Conservation (phyloP, 2,888 invertebrate genomes). For the Glaucopsyche alexis region DNA sequence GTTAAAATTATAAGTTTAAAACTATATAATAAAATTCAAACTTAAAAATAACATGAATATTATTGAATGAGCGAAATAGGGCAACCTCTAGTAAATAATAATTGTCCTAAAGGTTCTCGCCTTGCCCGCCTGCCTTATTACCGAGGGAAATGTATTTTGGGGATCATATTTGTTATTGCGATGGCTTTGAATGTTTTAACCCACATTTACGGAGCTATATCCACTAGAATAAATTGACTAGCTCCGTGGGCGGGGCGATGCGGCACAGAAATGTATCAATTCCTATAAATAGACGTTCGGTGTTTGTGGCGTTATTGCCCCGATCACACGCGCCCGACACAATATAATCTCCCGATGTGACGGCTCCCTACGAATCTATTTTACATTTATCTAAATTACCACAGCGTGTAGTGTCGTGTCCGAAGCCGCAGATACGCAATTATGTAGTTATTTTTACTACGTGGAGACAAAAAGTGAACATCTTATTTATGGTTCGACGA, state of each 20-base stretch:
- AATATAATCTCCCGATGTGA: slow-evolving; percentile 7
- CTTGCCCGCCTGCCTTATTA: background rate
- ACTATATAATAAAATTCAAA: too few relatives aligned
- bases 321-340: slow-evolving; percentile 25
- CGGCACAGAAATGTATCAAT: slow-evolving; percentile 29
- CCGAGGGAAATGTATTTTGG: slow-evolving; percentile 12
- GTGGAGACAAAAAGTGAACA: slow-evolving; percentile 2
- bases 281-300: slow-evolving; percentile 28
- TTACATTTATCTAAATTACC: slow-evolving; percentile 20
- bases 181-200: slow-evolving; percentile 27
- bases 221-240: slow-evolving; percentile 25
- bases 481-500: slow-evolving; percentile 11
- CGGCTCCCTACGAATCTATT: slow-evolving; percentile 23
- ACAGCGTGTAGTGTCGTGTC: background rate
- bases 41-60: too few relatives aligned
- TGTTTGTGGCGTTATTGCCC: slow-evolving; percentile 24
- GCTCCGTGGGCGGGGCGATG: slow-evolving; percentile 25
- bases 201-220: slow-evolving; percentile 15
- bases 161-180: slow-evolving; percentile 23
- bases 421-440: slow-evolving; percentile 5
- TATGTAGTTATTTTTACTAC: slow-evolving; percentile 6
- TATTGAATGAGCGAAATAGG: too few relatives aligned
- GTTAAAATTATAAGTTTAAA: too few relatives aligned
- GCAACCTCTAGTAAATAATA: background rate
- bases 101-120: background rate